phyloP scores from a whole-genome alignment of 2,888 invertebrate genomes.

The Amblyjoppa fuscipennis region DNA sequence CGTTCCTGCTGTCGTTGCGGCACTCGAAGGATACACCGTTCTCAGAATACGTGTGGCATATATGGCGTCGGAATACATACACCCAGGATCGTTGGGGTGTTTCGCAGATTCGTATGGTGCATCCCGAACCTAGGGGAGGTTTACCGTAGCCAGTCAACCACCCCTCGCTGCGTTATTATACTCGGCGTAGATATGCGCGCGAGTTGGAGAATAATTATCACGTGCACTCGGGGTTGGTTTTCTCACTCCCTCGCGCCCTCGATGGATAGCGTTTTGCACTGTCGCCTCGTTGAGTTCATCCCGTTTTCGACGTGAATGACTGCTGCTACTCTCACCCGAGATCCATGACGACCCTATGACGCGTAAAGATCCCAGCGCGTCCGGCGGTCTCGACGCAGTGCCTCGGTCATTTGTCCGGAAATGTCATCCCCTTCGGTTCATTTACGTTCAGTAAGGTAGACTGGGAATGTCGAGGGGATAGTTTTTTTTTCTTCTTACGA shows the following conservation, averaged over 20 bases:
- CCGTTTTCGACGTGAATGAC: conserved; percentile 73
- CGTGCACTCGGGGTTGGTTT: conserved; percentile 80
- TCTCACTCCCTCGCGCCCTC: conserved; percentile 79
- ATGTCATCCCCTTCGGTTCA: conserved; percentile 59
- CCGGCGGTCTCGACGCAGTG: conserved; percentile 43
- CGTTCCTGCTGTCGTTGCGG: conserved; percentile 47
- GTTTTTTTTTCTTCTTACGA: conserved; percentile 32
- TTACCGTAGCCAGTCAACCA: conserved; percentile 68
- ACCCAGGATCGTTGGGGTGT: conserved; percentile 46
- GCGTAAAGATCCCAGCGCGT: conserved; percentile 55
- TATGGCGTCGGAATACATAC: conserved; percentile 9
- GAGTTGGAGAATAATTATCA: conserved; percentile 80
- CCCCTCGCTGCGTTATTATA: conserved; percentile 66
- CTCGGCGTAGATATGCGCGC: conserved; percentile 55
- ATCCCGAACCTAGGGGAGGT: conserved; percentile 69
- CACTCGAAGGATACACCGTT: conserved; percentile 53
- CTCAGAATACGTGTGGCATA: conserved; percentile 38
- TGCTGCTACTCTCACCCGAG: conserved; percentile 70
- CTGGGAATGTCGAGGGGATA: conserved; percentile 38
- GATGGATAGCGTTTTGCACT: conserved; percentile 68
- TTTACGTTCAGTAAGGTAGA: conserved; percentile 60
- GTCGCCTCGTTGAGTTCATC: conserved; percentile 73
- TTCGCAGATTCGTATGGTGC: conserved; percentile 67
- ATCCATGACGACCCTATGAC: conserved; percentile 54
- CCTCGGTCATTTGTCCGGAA: conserved; percentile 62